These are phyloP conservation scores for Branchellion lobata DNA, from an alignment of 2,888 invertebrate genomes.

Conservation along the genomic window DNA sequence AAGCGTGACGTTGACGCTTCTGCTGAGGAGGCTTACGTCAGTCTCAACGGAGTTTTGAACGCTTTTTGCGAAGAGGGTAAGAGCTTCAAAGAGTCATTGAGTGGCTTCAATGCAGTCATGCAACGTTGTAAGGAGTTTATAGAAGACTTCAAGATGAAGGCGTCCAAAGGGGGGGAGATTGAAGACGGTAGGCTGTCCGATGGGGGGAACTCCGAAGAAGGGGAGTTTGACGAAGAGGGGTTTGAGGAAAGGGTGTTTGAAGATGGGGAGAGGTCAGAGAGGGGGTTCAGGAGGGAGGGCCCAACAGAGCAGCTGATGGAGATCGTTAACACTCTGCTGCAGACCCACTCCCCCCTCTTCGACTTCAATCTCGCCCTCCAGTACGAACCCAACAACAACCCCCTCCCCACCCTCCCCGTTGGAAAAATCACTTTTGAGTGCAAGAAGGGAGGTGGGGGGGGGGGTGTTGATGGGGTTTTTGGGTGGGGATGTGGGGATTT, in stretches of 20 bases:
- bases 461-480: too few species aligned
- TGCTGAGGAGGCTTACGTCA: background rate
- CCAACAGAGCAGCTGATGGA: background rate
- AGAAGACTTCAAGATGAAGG: background rate
- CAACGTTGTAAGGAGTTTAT: background rate
- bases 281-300: background rate
- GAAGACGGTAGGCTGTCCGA: background rate
- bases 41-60: background rate
- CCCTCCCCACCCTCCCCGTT: background rate
- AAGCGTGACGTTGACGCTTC: background rate
- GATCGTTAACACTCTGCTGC: background rate
- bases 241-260: background rate
- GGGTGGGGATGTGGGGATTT: too few species aligned
- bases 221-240: too few species aligned
- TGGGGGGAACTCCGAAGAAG: background rate
- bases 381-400: constrained; percentile 1
- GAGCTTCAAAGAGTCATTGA: background rate
- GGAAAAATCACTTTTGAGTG: background rate
- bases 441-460: too few species aligned
- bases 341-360: background rate
- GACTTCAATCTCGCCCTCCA: background rate
- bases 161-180: background rate
- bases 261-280: background rate
- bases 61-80: constrained; percentile 2
- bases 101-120: background rate